Evolutionary conservation across 2,888 invertebrate genomes (phyloP).

Genomic region (Alsophila aescularia): DNA sequence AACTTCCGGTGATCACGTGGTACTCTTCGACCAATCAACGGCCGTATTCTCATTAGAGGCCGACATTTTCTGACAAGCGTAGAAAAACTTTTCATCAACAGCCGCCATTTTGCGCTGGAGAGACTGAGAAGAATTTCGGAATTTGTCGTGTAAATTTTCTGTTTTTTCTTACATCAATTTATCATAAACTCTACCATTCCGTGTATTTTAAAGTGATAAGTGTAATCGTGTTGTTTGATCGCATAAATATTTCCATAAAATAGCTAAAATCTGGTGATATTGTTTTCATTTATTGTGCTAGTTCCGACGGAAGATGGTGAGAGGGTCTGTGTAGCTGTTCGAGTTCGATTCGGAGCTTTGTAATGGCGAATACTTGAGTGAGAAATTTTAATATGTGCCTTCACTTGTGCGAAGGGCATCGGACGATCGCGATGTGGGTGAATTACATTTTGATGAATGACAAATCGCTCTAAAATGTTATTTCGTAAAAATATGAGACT

Average conservation of each 20-base stretch:
- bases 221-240: constrained; percentile 78
- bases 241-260: constrained; percentile 76
- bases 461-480: constrained; percentile 83
- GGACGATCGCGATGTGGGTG: constrained; percentile 88
- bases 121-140: constrained; percentile 90
- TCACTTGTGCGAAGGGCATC: constrained; percentile 89
- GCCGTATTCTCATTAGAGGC: constrained; percentile 74
- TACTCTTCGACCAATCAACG: constrained; percentile 71
- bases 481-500: constrained; percentile 81
- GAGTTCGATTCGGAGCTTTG: constrained; percentile 88
- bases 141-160: constrained; percentile 89
- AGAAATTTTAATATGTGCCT: constrained; percentile 90
- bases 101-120: constrained; percentile 96
- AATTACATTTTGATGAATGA: constrained; percentile 83
- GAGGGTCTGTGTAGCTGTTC: constrained; percentile 88
- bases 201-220: constrained; percentile 86
- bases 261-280: constrained; percentile 85
- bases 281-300: constrained; percentile 89
- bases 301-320: constrained; percentile 90
- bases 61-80: constrained; percentile 94
- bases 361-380: constrained; percentile 92
- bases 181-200: constrained; percentile 83
- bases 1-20: constrained; percentile 83
- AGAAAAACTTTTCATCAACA: constrained; percentile 97
- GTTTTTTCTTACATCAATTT: constrained; percentile 85